Conservation (phyloP, 1,140 invertebrate genomes). For the Cepaea nemoralis region DNA sequence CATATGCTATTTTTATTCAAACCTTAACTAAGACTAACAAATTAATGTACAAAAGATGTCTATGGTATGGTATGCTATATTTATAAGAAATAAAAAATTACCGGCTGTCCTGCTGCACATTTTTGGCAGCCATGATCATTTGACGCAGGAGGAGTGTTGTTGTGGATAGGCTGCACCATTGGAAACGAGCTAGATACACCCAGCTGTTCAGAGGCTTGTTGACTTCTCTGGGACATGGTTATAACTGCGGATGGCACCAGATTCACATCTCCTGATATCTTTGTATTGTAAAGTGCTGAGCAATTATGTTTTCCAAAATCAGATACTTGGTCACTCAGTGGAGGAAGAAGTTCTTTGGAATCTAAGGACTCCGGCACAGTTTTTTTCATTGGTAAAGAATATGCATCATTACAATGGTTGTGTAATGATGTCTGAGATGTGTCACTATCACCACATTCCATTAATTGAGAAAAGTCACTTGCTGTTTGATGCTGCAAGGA, state of each 20-base stretch:
- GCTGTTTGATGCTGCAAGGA: too few relatives aligned
- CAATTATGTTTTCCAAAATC: background rate
- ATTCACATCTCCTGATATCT: background rate
- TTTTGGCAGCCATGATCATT: slow-evolving; percentile 5
- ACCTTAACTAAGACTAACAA: too few relatives aligned
- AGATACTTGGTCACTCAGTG: background rate
- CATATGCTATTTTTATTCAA: too few relatives aligned
- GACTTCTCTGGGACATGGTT: background rate
- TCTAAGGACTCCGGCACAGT: background rate
- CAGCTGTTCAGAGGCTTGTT: background rate
- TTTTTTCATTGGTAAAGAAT: background rate
- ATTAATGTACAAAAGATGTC: too few relatives aligned
- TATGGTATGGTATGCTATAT: too few relatives aligned
- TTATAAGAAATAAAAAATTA: too few relatives aligned
- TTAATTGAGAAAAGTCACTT: too few relatives aligned
- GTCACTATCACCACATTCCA: too few relatives aligned
- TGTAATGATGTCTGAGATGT: too few relatives aligned
- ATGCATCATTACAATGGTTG: background rate
- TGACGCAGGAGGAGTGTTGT: background rate
- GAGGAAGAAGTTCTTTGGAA: background rate
- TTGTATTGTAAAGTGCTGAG: background rate
- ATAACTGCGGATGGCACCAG: background rate
- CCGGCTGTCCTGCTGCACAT: slow-evolving; percentile 13
- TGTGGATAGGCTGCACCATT: background rate
- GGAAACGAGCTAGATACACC: background rate